Conservation (phyloP, 1,140 invertebrate species). For the Diabrotica undecimpunctata region DNA sequence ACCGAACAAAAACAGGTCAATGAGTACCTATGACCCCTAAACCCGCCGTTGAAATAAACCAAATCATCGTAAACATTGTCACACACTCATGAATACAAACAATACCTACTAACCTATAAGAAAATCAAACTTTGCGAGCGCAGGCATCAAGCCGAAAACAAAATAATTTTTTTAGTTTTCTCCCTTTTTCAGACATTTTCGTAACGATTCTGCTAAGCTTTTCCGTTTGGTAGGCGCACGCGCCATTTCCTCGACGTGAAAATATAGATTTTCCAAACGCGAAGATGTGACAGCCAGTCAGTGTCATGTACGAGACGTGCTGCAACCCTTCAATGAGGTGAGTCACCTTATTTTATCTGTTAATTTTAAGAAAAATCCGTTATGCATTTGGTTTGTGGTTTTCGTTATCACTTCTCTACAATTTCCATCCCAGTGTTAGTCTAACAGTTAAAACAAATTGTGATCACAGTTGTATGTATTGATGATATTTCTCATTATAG, state of each 20-base stretch:
- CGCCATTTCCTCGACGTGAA: not conserved
- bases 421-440: not conserved
- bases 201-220: not conserved
- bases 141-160: not conserved
- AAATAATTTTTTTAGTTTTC: not conserved
- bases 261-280: not conserved
- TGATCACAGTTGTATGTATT: not conserved
- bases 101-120: not conserved
- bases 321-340: not conserved
- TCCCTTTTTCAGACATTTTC: not conserved
- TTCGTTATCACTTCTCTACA: not conserved
- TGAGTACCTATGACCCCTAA: not conserved
- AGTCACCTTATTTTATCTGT: not conserved
- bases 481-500: not conserved
- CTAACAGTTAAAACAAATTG: not conserved
- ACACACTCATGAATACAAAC: slow-evolving; percentile 2
- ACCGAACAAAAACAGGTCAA: not conserved
- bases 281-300: not conserved
- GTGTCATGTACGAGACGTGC: not conserved
- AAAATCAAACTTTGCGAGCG: not conserved
- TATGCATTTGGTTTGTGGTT: not conserved
- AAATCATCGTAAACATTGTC: not conserved
- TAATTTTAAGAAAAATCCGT: not conserved
- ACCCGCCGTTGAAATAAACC: not conserved
- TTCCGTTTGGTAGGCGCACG: not conserved